phyloP scores from a whole-genome alignment of 2,888 invertebrate genomes.

The Odontocolon sp. region DNA sequence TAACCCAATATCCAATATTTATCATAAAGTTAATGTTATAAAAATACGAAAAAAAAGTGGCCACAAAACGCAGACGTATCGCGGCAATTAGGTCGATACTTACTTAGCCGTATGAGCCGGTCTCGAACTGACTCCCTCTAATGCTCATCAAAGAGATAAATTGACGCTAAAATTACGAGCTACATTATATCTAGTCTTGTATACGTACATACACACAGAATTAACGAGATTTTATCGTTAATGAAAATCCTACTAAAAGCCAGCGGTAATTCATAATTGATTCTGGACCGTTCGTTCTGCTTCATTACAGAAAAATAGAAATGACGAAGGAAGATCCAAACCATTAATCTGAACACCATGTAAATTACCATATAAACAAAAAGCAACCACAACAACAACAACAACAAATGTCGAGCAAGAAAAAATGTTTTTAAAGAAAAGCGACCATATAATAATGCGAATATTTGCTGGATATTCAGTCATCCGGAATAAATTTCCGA shows the following conservation, averaged over 20 bases:
- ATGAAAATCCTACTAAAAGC: slow-evolving; percentile 53
- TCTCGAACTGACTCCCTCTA: neutral
- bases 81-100: no score
- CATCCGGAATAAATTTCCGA: no score
- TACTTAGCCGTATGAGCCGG: no score
- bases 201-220: slow-evolving; percentile 12
- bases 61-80: no score
- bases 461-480: no score
- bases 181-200: slow-evolving; percentile 9
- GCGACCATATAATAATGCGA: no score
- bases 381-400: neutral
- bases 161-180: slow-evolving; percentile 37
- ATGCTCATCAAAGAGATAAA: slow-evolving; percentile 42
- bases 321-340: neutral
- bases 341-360: no score
- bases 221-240: slow-evolving; percentile 20
- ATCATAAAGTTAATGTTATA: no score
- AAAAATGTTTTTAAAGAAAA: no score
- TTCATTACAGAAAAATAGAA: slow-evolving; percentile 19
- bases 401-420: neutral
- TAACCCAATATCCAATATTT: no score
- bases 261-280: slow-evolving; percentile 50
- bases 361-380: no score
- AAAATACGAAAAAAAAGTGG: neutral
- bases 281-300: slow-evolving; percentile 50